Conservation (phyloP, 2,113 vertebrate genomes). For the Numida meleagris region DNA sequence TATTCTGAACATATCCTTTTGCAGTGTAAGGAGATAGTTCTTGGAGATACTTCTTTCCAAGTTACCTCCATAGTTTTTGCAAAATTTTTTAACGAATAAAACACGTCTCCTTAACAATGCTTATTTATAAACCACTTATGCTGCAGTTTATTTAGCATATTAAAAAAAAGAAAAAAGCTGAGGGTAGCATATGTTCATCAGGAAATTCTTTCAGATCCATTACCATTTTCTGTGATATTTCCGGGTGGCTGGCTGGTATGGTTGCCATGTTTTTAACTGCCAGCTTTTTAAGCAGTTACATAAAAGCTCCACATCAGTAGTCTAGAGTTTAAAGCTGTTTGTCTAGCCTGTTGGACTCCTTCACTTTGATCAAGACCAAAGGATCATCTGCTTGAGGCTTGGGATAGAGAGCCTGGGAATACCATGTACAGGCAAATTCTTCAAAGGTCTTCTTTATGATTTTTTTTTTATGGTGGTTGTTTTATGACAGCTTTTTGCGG, state of each 20-base stretch:
- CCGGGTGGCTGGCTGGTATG: background rate
- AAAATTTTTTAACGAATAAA: background rate
- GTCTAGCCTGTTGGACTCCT: background rate
- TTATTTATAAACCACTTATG: background rate
- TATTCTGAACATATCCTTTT: background rate
- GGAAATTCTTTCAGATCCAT: background rate
- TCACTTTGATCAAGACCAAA: conserved; percentile 29
- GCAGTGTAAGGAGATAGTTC: background rate
- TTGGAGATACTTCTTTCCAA: background rate
- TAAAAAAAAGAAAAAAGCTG: background rate
- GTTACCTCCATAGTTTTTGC: background rate
- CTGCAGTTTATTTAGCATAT: background rate
- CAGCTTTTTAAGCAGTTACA: background rate
- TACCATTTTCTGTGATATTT: background rate
- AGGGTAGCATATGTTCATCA: background rate
- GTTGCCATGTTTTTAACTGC: background rate
- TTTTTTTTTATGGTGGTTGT: background rate
- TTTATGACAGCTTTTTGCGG: background rate
- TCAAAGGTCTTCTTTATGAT: background rate
- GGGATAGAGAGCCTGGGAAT: background rate
- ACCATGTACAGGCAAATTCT: background rate
- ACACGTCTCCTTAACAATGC: background rate
- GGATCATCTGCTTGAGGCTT: background rate
- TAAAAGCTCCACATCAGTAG: background rate
- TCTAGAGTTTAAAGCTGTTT: background rate